phyloP scores from a whole-genome alignment of 2,797 vertebrate genomes.

The Lepilemur ruficaudatus region DNA sequence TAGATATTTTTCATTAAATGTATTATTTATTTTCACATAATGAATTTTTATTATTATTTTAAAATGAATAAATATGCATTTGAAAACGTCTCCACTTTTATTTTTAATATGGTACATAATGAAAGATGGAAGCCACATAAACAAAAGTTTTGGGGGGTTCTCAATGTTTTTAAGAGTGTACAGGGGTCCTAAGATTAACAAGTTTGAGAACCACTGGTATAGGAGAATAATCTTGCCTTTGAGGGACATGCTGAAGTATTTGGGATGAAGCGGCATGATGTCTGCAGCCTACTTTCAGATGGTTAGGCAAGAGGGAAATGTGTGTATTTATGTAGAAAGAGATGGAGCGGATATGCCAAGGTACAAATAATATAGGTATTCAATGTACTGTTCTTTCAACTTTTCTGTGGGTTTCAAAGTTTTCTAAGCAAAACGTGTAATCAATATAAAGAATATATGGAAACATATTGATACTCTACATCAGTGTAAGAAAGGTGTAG shows the following conservation, averaged over 20 bases:
- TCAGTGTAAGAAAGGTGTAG: not conserved
- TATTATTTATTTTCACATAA: not conserved
- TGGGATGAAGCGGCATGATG: not conserved
- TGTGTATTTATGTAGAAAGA: not conserved
- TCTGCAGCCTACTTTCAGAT: not conserved
- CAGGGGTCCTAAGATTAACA: not conserved
- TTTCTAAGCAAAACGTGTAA: not conserved
- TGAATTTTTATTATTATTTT: not conserved
- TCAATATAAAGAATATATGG: not conserved
- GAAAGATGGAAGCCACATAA: not conserved
- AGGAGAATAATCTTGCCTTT: not conserved
- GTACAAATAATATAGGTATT: not conserved
- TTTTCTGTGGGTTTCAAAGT: not conserved
- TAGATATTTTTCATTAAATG: not conserved
- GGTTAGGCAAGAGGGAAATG: not conserved
- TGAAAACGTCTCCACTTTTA: not conserved
- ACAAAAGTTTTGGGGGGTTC: not conserved
- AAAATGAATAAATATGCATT: not conserved
- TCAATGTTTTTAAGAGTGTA: not conserved
- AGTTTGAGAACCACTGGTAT: not conserved
- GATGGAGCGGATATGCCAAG: not conserved
- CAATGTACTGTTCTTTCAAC: not conserved
- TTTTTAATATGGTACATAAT: not conserved
- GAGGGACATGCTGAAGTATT: not conserved
- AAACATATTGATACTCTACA: not conserved